Evolutionary conservation across 2,888 invertebrate genomes (phyloP), one percentile per base, ranked within the genome.

Genomic region (Leptopilina syphax): DNA sequence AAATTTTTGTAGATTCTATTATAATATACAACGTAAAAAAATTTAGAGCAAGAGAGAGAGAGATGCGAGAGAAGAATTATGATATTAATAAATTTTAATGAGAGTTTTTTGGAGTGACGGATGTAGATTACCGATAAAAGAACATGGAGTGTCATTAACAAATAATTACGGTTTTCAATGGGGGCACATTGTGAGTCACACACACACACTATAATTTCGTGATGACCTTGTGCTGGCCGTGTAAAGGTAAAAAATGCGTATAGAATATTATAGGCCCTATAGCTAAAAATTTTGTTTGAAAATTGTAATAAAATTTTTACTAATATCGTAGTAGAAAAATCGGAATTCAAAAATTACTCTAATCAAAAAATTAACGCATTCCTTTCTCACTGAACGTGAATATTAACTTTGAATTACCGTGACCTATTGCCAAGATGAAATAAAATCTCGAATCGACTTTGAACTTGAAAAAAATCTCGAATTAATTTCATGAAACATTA

Each of bases 141-240:
- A 73, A 73, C 34, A 34, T 54, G 70, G 54, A 13, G 27, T 70
- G 50, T 47, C 54, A 54, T 34, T 73, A 57, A 73, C 12, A 34
- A 70, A 57, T 73, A 73, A 73, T 57, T n/a, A 73, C n/a, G 27
- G 54, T 12, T 54, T 27, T 70, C 27, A 12, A 70, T 24, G 13
- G 70, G 24, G 73, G 57, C 9, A 50, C 34, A 3, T n/a, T 13
- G n/a, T 79, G 79, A 82, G 79, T 81, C 77, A 66, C 34, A 54
- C 8, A 54, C 8, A 18, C 3, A 34, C 34, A 34, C 78, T 66
- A 81, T 81, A 79, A 84, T 80, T 82, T 78, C 34, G 70, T 79
- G 79, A 77, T 79, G 79, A 77, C 83, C 83, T 82, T 82, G 82
- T 50, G 73, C 76, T 79, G 79, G 76, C 81, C 83, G 81, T 82